A percentile compares a stretch with the other conserved stretches of the same genome.
Evolutionary conservation across 1,140 invertebrate species (phyloP).

Genomic region (Bombus waltoni): DNA sequence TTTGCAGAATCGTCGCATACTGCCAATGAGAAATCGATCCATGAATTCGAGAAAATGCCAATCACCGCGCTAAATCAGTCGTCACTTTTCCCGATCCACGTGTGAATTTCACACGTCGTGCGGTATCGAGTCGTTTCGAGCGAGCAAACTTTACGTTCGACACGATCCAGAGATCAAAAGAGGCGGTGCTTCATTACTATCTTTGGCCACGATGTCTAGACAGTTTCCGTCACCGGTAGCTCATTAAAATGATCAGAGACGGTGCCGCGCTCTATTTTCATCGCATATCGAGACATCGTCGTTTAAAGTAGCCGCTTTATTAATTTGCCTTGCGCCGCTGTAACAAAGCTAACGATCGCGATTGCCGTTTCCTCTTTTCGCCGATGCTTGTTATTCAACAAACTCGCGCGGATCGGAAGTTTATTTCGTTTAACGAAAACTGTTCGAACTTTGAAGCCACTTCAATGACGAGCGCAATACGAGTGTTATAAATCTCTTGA

Average conservation of each 20-base stretch:
- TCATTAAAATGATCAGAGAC: constrained; percentile 46
- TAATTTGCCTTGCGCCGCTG: constrained; percentile 34
- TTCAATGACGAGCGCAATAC: no score
- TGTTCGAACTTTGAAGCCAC: background rate
- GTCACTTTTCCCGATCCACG: background rate
- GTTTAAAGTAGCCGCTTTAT: constrained; percentile 47
- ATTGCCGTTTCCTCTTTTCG: background rate
- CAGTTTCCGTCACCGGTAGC: background rate
- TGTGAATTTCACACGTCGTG: background rate
- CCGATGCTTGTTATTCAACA: background rate
- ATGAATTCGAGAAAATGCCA: background rate
- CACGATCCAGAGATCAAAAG: background rate
- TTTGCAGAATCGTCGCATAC: background rate
- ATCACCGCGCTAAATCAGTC: background rate
- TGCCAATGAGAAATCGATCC: background rate
- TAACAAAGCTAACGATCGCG: constrained; percentile 12
- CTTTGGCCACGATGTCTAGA: constrained; percentile 38
- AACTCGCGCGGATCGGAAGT: no score
- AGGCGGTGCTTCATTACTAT: constrained; percentile 23
- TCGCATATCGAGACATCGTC: constrained; percentile 37
- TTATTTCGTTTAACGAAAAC: background rate
- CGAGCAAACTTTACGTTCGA: background rate
- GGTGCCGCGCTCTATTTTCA: constrained; percentile 35
- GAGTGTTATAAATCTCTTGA: no score
- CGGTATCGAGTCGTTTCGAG: background rate